Base-by-base conservation (phyloP, 2,113 vertebrate genomes). In the Atrichornis clamosus region DNA sequence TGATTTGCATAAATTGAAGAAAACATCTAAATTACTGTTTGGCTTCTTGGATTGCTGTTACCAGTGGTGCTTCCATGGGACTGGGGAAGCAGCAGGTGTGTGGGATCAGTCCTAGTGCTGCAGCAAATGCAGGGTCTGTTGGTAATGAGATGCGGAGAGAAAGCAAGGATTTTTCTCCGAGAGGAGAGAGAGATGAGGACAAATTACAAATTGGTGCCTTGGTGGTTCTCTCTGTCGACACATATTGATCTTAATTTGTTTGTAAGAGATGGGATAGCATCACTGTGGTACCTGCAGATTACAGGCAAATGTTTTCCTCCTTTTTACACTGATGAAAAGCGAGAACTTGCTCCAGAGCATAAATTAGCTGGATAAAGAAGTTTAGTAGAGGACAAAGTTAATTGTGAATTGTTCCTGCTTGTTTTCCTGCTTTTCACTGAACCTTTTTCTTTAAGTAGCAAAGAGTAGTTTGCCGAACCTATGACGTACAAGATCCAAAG, bases 381-480 rank as follows among this genome's bases (percentile, higher is more conserved):
- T 56, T 53, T 20, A 74, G 19, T 53, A 32, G 60, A 68, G 44
- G 15, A 16, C 22, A 46, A n/a, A 68, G 27, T 70, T 67, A 64
- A 33, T 11, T 55, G 55, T 6, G 7, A 46, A 47, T 77, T 55
- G 47, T 47, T 91, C 7, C 30, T 49, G 11, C 3, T 69, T 2
- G 2, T 7, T 63, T 78, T 73, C 63, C 72, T 94, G 39, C 80
- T 59, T 88, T 84, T 72, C 26, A 60, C 42, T 77, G 63, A 72
- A 32, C 41, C 21, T 95, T 78, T 72, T 87, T 98, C 98, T 98
- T 99, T 98, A 98, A 99, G 96, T 68, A 89, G n/a, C 96, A 75
- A 97, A 99, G 99, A 98, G 97, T 98, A 64, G 70, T 98, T 93
- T 99, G 99, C 97, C 98, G 98, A 95, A 99, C 98, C 16, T 99